These are phyloP conservation scores for Eristalinus sepulchralis DNA, from an alignment of 2,888 invertebrate genomes.

Conservation along the genomic window DNA sequence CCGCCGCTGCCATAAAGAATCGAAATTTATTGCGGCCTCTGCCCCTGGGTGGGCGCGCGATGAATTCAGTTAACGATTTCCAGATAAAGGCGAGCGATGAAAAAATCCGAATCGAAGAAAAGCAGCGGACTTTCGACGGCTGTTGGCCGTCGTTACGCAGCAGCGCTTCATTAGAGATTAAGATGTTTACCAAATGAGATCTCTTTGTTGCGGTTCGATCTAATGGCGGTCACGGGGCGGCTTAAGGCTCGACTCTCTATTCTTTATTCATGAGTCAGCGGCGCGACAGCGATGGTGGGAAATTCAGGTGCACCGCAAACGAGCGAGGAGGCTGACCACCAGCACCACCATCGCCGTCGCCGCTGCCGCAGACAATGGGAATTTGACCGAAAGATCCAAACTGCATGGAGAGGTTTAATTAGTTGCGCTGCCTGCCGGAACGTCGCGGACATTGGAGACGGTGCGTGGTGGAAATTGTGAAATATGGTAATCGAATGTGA, in stretches of 20 bases:
- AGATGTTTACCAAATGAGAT: conserved; percentile 14
- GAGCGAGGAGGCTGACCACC: neutral
- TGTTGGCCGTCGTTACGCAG: neutral
- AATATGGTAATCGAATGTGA: neutral
- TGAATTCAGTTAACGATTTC: conserved; percentile 44
- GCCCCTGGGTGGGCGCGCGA: conserved; percentile 56
- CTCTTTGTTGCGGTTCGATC: conserved; percentile 47
- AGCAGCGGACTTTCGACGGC: neutral
- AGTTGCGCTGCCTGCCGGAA: neutral
- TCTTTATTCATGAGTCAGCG: neutral
- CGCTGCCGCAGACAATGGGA: neutral
- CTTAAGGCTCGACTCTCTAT: neutral
- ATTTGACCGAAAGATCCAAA: neutral
- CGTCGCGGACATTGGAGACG: neutral
- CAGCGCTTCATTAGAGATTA: neutral
- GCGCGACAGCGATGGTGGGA: neutral
- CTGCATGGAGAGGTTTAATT: neutral
- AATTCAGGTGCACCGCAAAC: neutral
- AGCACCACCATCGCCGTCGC: neutral
- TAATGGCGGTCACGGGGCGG: neutral
- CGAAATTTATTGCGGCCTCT: conserved; percentile 18
- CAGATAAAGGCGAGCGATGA: neutral
- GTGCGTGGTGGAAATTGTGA: neutral
- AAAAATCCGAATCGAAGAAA: neutral
- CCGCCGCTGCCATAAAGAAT: conserved; percentile 30